phyloP scores from a whole-genome alignment of 2,888 invertebrate species.

The Molorchus minor region DNA sequence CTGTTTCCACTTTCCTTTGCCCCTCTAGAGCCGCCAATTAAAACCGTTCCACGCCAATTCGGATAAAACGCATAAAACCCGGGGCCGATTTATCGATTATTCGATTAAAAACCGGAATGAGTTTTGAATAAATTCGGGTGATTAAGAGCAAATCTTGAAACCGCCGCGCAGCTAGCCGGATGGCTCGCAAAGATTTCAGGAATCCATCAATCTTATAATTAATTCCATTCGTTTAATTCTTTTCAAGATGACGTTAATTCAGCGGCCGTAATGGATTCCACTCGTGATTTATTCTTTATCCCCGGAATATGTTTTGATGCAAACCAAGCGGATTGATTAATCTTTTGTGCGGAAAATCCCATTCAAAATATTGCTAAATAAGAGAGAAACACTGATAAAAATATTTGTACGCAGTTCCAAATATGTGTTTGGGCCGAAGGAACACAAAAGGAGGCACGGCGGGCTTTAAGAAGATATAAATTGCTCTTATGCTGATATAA shows the following conservation, averaged over 20 bases:
- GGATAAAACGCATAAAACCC: background rate
- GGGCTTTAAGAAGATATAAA: no score
- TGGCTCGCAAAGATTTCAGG: slow-evolving; percentile 54
- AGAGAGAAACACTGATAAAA: slow-evolving; percentile 37
- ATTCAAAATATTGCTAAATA: slow-evolving; percentile 36
- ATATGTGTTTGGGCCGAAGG: background rate
- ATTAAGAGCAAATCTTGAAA: slow-evolving; percentile 53
- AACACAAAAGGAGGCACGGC: background rate
- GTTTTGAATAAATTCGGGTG: slow-evolving; percentile 40
- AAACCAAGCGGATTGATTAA: slow-evolving; percentile 40
- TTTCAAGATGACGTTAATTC: slow-evolving; percentile 64
- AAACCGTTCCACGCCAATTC: background rate
- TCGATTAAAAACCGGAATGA: slow-evolving; percentile 36
- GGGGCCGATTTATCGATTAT: slow-evolving; percentile 35
- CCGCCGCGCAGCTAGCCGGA: slow-evolving; percentile 43
- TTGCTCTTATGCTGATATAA: no score
- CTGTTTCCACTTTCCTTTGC: no score
- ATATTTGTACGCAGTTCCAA: slow-evolving; percentile 34
- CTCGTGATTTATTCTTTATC: slow-evolving; percentile 59
- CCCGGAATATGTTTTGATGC: slow-evolving; percentile 48
- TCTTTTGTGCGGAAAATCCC: slow-evolving; percentile 33
- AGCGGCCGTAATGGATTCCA: slow-evolving; percentile 60
- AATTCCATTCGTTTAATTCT: slow-evolving; percentile 65
- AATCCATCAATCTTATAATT: slow-evolving; percentile 65
- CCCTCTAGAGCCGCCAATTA: no score